These are phyloP conservation scores for Smithornis capensis DNA, from an alignment of 2,113 vertebrate genomes.

Conservation along the genomic window DNA sequence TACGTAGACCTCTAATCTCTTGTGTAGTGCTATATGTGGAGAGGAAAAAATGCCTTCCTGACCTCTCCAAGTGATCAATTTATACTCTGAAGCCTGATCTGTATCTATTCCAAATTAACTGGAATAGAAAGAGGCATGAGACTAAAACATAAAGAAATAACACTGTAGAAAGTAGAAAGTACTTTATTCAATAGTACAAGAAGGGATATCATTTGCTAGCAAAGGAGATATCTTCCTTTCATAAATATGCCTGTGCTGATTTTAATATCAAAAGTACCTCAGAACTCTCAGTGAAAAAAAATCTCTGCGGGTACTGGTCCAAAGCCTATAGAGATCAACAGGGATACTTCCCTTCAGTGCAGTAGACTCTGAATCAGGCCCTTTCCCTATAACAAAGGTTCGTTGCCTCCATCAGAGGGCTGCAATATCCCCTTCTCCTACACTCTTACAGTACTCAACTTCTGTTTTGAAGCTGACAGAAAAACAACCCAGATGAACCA, in stretches of 20 bases:
- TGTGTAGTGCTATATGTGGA: slow-evolving; percentile 26
- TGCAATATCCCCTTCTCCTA: neutral
- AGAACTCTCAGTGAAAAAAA: slow-evolving; percentile 50
- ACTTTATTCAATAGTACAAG: slow-evolving; percentile 44
- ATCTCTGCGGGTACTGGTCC: slow-evolving; percentile 36
- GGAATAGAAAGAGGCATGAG: slow-evolving; percentile 44
- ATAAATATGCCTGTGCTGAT: slow-evolving; percentile 39
- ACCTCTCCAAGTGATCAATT: slow-evolving; percentile 63
- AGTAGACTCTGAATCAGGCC: neutral
- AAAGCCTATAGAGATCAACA: slow-evolving; percentile 40
- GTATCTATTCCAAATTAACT: slow-evolving; percentile 65
- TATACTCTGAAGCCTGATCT: slow-evolving; percentile 56
- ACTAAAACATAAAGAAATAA: slow-evolving; percentile 61
- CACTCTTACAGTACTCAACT: neutral
- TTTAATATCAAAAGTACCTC: slow-evolving; percentile 61
- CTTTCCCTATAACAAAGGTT: neutral
- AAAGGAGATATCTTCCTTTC: slow-evolving; percentile 37
- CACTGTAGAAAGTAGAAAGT: slow-evolving; percentile 34
- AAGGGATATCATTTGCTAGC: neutral
- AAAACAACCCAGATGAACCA: neutral
- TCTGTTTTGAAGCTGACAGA: neutral
- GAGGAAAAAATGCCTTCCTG: slow-evolving; percentile 53
- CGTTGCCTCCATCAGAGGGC: neutral
- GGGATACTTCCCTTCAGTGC: neutral
- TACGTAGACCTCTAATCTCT: slow-evolving; percentile 52